Evolutionary conservation across 2,797 vertebrate species (phyloP).

Genomic region (Rhabdomys pumilio): DNA sequence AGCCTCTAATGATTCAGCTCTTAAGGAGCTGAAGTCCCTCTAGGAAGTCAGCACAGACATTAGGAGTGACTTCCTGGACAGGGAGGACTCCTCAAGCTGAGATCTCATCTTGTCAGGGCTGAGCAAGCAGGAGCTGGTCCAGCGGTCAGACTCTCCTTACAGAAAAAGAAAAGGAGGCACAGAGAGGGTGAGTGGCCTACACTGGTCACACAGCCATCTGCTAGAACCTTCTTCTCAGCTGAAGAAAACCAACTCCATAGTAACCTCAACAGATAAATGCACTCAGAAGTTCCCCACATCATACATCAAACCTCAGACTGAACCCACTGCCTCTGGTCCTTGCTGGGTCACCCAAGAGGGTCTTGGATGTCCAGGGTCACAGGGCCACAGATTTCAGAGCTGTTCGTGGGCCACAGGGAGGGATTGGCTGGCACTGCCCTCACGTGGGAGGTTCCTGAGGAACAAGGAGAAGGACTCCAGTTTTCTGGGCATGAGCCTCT

Average conservation of each 20-base stretch:
- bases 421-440: background rate
- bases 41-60: background rate
- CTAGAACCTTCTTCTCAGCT: background rate
- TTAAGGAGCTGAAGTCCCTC: too few relatives aligned
- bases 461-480: background rate
- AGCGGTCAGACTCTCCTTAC: background rate
- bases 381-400: background rate
- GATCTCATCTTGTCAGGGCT: background rate
- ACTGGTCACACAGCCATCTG: background rate
- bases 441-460: background rate
- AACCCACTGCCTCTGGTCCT: accelerated
- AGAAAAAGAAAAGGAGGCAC: background rate
- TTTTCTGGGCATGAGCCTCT: background rate
- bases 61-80: background rate
- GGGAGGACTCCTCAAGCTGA: background rate
- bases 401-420: accelerated
- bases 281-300: background rate
- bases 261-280: accelerated
- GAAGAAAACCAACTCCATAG: background rate
- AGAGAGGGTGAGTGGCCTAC: slow-evolving; percentile 3
- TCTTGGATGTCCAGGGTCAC: background rate
- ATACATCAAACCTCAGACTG: background rate
- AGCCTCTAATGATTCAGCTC: background rate
- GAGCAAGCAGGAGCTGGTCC: background rate
- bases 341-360: accelerated